Base-by-base conservation (phyloP, 2,113 vertebrate genomes). In the Erythrolamprus reginae region DNA sequence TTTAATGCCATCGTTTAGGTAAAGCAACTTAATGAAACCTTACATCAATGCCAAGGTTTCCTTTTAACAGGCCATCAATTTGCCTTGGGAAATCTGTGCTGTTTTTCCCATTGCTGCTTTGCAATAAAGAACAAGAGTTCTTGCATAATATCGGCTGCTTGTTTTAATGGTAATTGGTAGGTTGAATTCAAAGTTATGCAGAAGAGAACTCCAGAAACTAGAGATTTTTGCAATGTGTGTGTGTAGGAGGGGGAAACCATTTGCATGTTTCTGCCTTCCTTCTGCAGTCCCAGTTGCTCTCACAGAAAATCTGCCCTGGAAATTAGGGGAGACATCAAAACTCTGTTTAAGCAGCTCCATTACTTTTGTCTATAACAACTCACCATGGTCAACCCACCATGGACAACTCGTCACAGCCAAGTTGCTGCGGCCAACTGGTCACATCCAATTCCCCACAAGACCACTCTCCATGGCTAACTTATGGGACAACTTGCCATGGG, bases 1-100 rank as follows among this genome's bases (percentile, higher is more conserved):
- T 91, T 95, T 92, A 51, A 92, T 91, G 70, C 91, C 70, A 58
- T 84, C 70, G 38, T 61, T 92, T 94, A 70, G 87, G 92, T 88
- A 90, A 95, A 93, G 90, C 7, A 82, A 15, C 28, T 53, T 92
- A 90, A 82, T 83, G 90, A 94, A 94, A 88, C 24, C 47, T 82
- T 92, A 84, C n/a, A 88, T 90, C 83, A 83, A 53, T 86, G 17
- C 50, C 48, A 77, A 77, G 17, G 70, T 77, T 77, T 77, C 33
- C 77, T 53, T 86, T 89, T 89, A 77, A 89, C 48, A 21, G 85
- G 10, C 51, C 4, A 4, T 86, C 61, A 86, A 19, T 83, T 84
- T 88, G 48, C 52, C 55, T 93, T 77, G 17, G 28, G 48, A 42
- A 56, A 77, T 51, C 38, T 0, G 33, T 65, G 9, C 12, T 38